These are phyloP conservation scores for Stenoptilia bipunctidactyla DNA, from an alignment of 2,888 invertebrate species.

Conservation along the genomic window DNA sequence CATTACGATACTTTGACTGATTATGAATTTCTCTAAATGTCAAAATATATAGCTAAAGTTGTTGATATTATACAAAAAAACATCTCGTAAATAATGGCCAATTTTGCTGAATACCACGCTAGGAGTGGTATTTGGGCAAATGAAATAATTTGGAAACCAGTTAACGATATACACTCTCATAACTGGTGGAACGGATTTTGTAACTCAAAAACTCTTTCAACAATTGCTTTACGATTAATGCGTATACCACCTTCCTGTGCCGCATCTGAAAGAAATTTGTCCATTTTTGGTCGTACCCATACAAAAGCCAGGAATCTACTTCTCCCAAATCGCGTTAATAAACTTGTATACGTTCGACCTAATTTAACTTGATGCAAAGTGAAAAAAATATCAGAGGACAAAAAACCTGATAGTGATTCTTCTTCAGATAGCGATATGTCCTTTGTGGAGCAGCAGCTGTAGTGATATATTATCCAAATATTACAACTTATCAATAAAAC, in stretches of 20 bases:
- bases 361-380: constrained; percentile 1
- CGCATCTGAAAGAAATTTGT: constrained; percentile 8
- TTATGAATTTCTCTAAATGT: constrained; percentile 6
- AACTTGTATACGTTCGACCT: constrained; percentile 3
- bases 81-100: constrained; percentile 3
- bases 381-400: too few species aligned
- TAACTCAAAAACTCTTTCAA: constrained; percentile 2
- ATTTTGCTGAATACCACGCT: constrained; percentile 7
- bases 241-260: constrained; percentile 8
- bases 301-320: constrained; percentile 6
- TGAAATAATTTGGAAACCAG: constrained; percentile 8
- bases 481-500: too few species aligned
- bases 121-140: constrained; percentile 2
- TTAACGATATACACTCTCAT: constrained; percentile 5
- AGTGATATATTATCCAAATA: too few species aligned
- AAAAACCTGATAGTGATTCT: too few species aligned
- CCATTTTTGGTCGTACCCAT: constrained; percentile 6
- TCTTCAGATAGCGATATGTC: too few species aligned
- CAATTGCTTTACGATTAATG: constrained; percentile 5
- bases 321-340: constrained; percentile 1
- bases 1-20: constrained; percentile 1
- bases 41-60: constrained; percentile 8
- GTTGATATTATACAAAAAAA: constrained; percentile 6
- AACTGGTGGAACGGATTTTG: constrained; percentile 11
- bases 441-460: too few species aligned